Evolutionary conservation across 2,113 vertebrate genomes (phyloP).

Genomic region (Heteronetta atricapilla): DNA sequence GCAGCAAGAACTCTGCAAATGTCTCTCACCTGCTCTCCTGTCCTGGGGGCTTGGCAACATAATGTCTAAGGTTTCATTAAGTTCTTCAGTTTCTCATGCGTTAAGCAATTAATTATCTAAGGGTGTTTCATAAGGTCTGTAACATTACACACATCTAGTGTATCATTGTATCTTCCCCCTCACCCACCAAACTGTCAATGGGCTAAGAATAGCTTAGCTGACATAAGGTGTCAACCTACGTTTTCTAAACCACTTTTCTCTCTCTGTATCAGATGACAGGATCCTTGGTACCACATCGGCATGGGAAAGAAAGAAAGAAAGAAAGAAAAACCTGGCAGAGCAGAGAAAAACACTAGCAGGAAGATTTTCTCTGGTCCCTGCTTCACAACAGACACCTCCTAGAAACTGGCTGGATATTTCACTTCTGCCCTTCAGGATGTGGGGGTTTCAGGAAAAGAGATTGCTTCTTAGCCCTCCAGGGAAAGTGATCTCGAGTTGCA

Average conservation of each 20-base stretch:
- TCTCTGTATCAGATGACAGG: background rate
- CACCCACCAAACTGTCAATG: background rate
- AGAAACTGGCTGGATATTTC: background rate
- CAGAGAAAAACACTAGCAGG: background rate
- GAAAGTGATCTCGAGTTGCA: background rate
- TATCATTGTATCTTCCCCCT: background rate
- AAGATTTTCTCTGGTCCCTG: background rate
- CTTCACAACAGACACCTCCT: background rate
- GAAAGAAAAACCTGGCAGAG: background rate
- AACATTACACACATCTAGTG: background rate
- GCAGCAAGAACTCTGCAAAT: background rate
- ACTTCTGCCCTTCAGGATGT: background rate
- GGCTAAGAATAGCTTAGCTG: background rate
- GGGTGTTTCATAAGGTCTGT: background rate
- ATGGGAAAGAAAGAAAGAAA: no score
- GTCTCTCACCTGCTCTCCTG: fast-evolving
- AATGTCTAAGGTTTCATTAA: background rate
- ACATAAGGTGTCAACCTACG: background rate
- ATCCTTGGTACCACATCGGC: background rate
- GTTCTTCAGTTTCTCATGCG: background rate
- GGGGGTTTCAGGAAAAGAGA: background rate
- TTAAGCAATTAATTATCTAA: background rate
- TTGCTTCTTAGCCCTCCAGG: background rate
- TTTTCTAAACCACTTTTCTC: background rate
- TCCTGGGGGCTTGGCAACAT: background rate